A percentile compares a stretch with the other conserved stretches of the same genome.
Evolutionary conservation across 2,888 invertebrate genomes (phyloP).

Genomic region (Apamea crenata): DNA sequence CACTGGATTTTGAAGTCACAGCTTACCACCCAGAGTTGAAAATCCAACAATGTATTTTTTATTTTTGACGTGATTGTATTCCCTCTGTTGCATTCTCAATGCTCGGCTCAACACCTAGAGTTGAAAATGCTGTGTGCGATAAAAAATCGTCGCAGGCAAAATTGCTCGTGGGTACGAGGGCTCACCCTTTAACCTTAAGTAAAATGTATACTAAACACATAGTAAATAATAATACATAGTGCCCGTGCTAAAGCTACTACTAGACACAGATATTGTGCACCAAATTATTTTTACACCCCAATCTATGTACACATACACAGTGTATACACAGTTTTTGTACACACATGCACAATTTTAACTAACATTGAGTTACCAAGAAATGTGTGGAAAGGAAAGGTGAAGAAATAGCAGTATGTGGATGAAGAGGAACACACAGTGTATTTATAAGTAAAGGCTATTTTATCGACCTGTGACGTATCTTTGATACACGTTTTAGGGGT

Average conservation of each 20-base stretch:
- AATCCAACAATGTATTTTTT: too few relatives aligned
- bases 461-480: conserved; percentile 35
- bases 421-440: conserved; percentile 38
- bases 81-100: too few relatives aligned
- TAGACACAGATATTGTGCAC: conserved; percentile 15
- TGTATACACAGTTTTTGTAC: background rate
- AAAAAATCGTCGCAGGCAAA: background rate
- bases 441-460: conserved; percentile 34
- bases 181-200: background rate
- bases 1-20: background rate
- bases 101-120: too few relatives aligned
- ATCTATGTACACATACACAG: background rate
- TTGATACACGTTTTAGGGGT: too few relatives aligned
- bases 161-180: too few relatives aligned
- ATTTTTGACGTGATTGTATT: too few relatives aligned
- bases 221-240: background rate
- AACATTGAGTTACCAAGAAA: background rate
- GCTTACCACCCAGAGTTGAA: background rate
- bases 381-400: conserved; percentile 31
- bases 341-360: conserved; percentile 27
- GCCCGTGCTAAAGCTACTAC: conserved; percentile 23
- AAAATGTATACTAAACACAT: background rate
- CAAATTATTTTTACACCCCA: background rate
- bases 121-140: background rate
- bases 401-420: conserved; percentile 49